Evolutionary conservation across 2,888 invertebrate genomes (phyloP).

Genomic region (Spilarctia lutea): DNA sequence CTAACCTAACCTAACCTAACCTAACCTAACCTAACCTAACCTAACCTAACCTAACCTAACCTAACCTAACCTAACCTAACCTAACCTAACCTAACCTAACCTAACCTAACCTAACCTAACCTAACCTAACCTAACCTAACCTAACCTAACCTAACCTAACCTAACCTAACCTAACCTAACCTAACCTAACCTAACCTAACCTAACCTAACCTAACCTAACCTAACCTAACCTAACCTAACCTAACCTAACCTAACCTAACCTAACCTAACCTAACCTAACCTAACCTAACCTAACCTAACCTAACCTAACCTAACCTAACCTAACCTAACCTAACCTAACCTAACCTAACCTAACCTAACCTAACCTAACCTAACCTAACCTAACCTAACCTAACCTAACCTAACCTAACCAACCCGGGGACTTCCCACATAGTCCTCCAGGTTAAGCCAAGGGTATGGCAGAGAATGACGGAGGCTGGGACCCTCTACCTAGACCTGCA

Average conservation of each 20-base stretch:
- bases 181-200: constrained; percentile 44
- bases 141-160: constrained; percentile 42
- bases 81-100: constrained; percentile 38
- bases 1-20: constrained; percentile 45
- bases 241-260: constrained; percentile 48
- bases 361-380: constrained; percentile 37
- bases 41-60: constrained; percentile 41
- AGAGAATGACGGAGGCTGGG: too few relatives aligned
- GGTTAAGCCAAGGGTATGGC: too few relatives aligned
- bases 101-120: constrained; percentile 40
- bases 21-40: constrained; percentile 43
- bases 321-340: constrained; percentile 47
- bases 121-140: constrained; percentile 45
- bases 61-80: constrained; percentile 43
- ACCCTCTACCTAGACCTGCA: too few relatives aligned
- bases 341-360: constrained; percentile 45
- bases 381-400: constrained; percentile 40
- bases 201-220: constrained; percentile 46
- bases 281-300: constrained; percentile 49
- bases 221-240: constrained; percentile 47
- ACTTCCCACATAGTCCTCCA: too few relatives aligned
- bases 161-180: constrained; percentile 42
- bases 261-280: constrained; percentile 50
- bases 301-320: constrained; percentile 50
- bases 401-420: constrained; percentile 22